Percentiles rank a stretch among this genome's conserved stretches.
Conservation (phyloP, 2,888 invertebrate genomes). For the Lepidocyrtinus sp. region DNA sequence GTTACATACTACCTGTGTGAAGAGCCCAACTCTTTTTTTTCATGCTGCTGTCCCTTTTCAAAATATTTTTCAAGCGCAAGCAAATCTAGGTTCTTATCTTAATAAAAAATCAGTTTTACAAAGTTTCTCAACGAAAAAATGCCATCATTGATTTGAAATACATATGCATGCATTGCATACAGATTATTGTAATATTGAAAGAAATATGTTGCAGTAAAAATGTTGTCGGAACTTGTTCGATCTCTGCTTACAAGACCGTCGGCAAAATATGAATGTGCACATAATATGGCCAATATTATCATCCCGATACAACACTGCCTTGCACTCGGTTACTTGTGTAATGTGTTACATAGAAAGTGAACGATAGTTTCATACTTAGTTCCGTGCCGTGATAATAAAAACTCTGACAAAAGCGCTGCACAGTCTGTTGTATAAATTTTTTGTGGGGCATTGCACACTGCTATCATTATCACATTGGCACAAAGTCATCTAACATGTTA, state of each 20-base stretch:
- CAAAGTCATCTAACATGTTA: no score
- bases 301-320: not conserved
- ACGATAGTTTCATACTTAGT: not conserved
- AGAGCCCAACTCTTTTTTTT: no score
- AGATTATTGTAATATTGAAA: not conserved
- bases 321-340: not conserved
- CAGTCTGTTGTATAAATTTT: no score
- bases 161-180: no score
- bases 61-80: slow-evolving; percentile 41
- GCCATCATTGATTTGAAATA: no score
- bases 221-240: not conserved
- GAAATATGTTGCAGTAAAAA: slow-evolving; percentile 18
- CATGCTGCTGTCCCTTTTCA: slow-evolving; percentile 20
- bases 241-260: not conserved
- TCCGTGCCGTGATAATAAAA: no score
- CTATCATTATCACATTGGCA: not conserved
- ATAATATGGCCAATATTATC: not conserved
- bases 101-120: no score
- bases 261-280: not conserved
- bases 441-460: not conserved
- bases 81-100: not conserved
- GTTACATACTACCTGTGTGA: slow-evolving; percentile 24
- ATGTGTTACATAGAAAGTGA: not conserved
- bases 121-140: no score
- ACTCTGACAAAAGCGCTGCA: no score